A percentile compares a stretch with the other conserved stretches of the same genome.
Conservation (phyloP, 2,113 vertebrate species). For the Cranoglanis bouderius region DNA sequence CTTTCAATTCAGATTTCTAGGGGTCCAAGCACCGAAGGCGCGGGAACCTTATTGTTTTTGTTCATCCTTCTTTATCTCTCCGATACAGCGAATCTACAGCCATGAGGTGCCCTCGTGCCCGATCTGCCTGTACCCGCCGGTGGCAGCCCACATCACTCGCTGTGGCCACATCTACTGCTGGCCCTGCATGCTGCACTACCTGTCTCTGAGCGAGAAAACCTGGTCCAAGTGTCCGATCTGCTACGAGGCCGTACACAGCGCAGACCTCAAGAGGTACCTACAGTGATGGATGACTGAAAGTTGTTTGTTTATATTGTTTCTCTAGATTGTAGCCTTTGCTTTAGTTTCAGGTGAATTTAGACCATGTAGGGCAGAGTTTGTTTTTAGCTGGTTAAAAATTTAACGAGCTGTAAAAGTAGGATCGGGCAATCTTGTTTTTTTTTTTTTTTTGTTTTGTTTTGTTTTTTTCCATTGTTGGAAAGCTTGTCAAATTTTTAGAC, state of each 20-base stretch:
- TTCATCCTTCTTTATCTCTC: constrained; percentile 14
- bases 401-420: no score
- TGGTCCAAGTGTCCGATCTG: constrained; percentile 99
- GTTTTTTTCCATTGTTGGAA: no score
- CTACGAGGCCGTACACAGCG: constrained; percentile 88
- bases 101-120: constrained; percentile 98
- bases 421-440: no score
- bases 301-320: background rate
- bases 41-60: background rate
- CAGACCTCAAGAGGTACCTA: constrained; percentile 90
- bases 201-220: constrained; percentile 90
- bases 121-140: constrained; percentile 94
- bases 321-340: no score
- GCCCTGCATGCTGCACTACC: constrained; percentile 96
- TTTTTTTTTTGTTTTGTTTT: no score
- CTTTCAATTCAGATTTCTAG: background rate
- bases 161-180: constrained; percentile 99
- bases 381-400: no score
- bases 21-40: background rate
- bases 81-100: constrained; percentile 89
- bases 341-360: no score
- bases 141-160: constrained; percentile 93
- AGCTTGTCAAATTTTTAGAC: no score
- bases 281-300: background rate
- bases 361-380: no score